These are phyloP conservation scores for Apostichopus parvimensis DNA, from an alignment of 35 echinoderm and acorn worm genomes.

Conservation along the genomic window DNA sequence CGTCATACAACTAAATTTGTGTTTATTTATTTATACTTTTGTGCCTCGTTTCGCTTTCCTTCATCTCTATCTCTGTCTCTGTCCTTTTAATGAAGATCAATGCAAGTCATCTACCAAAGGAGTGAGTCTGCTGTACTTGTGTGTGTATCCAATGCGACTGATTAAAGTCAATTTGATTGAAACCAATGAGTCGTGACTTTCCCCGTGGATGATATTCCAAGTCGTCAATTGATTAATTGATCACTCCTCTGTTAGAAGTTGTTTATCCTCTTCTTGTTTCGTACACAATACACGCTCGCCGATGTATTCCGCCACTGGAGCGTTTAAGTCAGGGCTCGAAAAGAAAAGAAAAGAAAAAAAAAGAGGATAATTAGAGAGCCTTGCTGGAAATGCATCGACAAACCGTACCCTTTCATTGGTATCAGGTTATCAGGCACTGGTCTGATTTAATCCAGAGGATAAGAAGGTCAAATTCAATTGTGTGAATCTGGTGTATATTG, in stretches of 20 bases:
- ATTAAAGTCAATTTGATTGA: background rate
- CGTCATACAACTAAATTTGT: no score
- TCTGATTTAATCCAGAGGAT: no score
- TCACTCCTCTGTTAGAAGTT: background rate
- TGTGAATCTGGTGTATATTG: no score
- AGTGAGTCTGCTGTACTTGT: no score
- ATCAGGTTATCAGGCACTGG: no score
- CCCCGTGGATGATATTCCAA: constrained; percentile 6
- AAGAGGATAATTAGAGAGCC: background rate
- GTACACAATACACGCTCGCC: no score
- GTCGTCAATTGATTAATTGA: constrained; percentile 32
- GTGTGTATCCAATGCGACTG: no score
- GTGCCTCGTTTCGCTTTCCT: background rate
- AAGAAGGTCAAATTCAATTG: no score
- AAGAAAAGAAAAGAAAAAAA: background rate
- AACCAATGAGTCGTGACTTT: constrained; percentile 21
- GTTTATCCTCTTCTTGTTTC: background rate
- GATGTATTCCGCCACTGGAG: background rate
- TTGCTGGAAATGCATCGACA: background rate
- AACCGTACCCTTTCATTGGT: background rate
- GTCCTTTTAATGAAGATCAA: background rate
- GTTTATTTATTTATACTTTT: background rate
- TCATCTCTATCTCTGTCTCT: background rate
- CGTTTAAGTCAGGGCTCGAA: background rate
- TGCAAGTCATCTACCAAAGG: background rate